Evolutionary conservation across 2,797 vertebrate genomes (phyloP), one percentile per base, ranked within the genome.

Genomic region (Scolopax bukidnonensis): DNA sequence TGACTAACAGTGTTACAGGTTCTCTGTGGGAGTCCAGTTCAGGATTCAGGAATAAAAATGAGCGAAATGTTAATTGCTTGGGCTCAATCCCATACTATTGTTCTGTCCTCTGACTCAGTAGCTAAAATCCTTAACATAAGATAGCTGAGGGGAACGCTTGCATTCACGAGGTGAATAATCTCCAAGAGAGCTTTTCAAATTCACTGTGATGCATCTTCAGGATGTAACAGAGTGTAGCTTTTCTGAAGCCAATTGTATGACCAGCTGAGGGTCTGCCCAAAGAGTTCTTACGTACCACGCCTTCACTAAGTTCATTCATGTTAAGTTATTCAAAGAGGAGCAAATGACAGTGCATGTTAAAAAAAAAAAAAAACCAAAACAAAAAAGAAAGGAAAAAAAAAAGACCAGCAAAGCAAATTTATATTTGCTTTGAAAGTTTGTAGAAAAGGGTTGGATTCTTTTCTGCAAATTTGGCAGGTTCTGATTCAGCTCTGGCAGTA

Each of bases 121-220:
- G 65, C 43, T 64, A 10, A 85, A 92, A 71, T 53, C 78, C 76
- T 74, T 74, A 36, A 93, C 69, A 82, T 74, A 68, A 20, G 86
- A 74, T 16, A 30, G 63, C 71, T 87, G 84, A 12, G 67, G 86
- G 78, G 78, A 89, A 10, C 21, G 50, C 61, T 84, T 56, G n/a
- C 71, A 82, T 87, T 87, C 81, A 81, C 71, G 41, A 92, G 76
- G 83, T 94, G 90, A 94, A 94, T 84, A 86, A 93, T 78, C 87
- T 91, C 83, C 73, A 91, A 53, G 90, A 86, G 82, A 91, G 86
- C 68, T 94, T 96, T 95, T 93, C 90, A 94, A 8, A 77, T 60
- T 87, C 89, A 3, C 83, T 54, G 54, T 50, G 93, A 27, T 87
- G 71, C 36, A 43, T 85, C 90, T 68, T 90, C 86, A 83, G 90